Evolutionary conservation across 2,113 vertebrate genomes (phyloP), one percentile per base, ranked within the genome.

Genomic region (Hucho hucho): DNA sequence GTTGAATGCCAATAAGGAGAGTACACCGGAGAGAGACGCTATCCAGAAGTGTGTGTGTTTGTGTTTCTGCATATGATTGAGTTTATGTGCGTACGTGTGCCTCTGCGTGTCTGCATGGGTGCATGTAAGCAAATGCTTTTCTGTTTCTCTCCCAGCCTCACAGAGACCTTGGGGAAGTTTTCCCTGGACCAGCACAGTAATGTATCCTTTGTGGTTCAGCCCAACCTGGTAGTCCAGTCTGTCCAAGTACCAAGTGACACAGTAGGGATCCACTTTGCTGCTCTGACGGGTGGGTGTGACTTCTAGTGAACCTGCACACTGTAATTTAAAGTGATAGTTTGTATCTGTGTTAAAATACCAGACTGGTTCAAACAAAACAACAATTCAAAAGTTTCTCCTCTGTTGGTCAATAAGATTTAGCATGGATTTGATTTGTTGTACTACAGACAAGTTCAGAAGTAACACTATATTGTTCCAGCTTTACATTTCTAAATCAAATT

Each of bases 161-260:
- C n/a, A n/a, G n/a, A n/a, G n/a, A n/a, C n/a, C n/a, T n/a, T 87
- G 49, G 72, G 79, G 64, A 43, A 26, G 0, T 71, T 84, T 47
- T 78, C 81, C 12, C 18, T 77, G 66, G 64, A 1, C 20, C 24
- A 37, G 12, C 53, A 9, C 4, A 18, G 7, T 18, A 75, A 46
- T 26, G 13, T 12, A 18, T 49, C 77, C 28, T 47, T n/a, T n/a
- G 22, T 84, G 47, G 81, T 87, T 4, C 85, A 87, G 70, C 83
- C 83, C 6, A 87, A 84, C 28, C 64, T 87, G 29, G 83, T 70
- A 2, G 64, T 87, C 7, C 74, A 78, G 63, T 76, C 79, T 4
- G 16, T 65, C 3, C n/a, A n/a, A n/a, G n/a, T n/a, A n/a, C n/a
- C n/a, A n/a, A n/a, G n/a, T n/a, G n/a, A n/a, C n/a, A n/a, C n/a